Conservation (phyloP, 2,888 invertebrate species). For the Drosophila nr. perissopoda region DNA sequence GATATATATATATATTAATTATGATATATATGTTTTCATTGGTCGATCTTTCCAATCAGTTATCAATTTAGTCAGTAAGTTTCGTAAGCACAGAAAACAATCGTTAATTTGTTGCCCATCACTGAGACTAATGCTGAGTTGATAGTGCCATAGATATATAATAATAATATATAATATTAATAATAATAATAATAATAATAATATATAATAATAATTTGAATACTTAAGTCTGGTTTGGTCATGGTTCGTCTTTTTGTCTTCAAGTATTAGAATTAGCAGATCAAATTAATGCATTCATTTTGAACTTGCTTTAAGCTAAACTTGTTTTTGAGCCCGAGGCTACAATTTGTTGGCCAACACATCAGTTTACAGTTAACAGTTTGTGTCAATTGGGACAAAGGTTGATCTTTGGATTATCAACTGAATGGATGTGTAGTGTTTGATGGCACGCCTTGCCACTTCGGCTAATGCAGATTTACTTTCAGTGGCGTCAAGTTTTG, state of each 20-base stretch:
- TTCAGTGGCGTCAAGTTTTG: background rate
- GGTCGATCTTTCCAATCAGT: background rate
- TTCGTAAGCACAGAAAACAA: background rate
- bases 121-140: background rate
- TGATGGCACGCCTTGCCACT: background rate
- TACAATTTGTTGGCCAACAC: too few relatives aligned
- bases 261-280: too few relatives aligned
- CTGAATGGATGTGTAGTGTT: background rate
- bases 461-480: background rate
- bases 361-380: too few relatives aligned
- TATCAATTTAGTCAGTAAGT: background rate
- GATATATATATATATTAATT: background rate
- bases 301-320: too few relatives aligned
- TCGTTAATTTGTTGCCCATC: background rate
- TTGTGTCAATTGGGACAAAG: too few relatives aligned
- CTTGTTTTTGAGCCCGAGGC: too few relatives aligned
- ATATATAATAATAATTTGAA: background rate
- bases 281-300: too few relatives aligned
- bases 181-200: background rate
- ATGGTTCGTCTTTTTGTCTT: too few relatives aligned
- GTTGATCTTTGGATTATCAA: background rate
- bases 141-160: background rate
- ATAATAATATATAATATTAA: background rate
- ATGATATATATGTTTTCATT: too few relatives aligned
- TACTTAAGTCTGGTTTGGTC: background rate